Evolutionary conservation across 1,140 invertebrate genomes (phyloP).

Genomic region (Bathynomus jamesi): DNA sequence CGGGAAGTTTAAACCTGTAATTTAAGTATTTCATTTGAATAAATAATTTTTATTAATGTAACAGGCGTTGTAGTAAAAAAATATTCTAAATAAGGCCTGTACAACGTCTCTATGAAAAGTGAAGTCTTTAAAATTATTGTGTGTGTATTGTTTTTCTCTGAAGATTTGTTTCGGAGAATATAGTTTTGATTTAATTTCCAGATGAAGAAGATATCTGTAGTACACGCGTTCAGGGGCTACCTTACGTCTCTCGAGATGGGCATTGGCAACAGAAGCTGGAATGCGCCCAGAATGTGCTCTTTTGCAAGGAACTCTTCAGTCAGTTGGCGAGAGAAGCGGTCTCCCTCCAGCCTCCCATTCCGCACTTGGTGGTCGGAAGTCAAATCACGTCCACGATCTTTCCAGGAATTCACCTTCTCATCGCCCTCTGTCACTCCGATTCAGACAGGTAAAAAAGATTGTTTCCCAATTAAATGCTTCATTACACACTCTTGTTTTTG

Average conservation of each 20-base stretch:
- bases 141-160: no score
- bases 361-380: constrained; percentile 93
- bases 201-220: constrained; percentile 30
- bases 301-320: constrained; percentile 94
- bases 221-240: constrained; percentile 42
- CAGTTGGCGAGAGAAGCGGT: constrained; percentile 91
- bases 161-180: no score
- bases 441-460: constrained; percentile 20
- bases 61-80: no score
- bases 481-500: no score
- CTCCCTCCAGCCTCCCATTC: constrained; percentile 80
- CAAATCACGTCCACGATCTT: constrained; percentile 92
- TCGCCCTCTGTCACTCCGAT: constrained; percentile 49
- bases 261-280: constrained; percentile 93
- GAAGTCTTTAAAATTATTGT: no score
- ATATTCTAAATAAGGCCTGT: no score
- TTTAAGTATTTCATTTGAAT: no score
- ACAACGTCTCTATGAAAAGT: no score
- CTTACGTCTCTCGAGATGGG: constrained; percentile 57
- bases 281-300: constrained; percentile 91
- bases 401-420: constrained; percentile 76
- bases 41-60: no score
- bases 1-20: no score
- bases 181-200: no score
- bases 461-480: background rate